Percentiles rank a stretch among this genome's conserved stretches.
Evolutionary conservation across 2,797 vertebrate species (phyloP).

Genomic region (Sardinella longiceps): DNA sequence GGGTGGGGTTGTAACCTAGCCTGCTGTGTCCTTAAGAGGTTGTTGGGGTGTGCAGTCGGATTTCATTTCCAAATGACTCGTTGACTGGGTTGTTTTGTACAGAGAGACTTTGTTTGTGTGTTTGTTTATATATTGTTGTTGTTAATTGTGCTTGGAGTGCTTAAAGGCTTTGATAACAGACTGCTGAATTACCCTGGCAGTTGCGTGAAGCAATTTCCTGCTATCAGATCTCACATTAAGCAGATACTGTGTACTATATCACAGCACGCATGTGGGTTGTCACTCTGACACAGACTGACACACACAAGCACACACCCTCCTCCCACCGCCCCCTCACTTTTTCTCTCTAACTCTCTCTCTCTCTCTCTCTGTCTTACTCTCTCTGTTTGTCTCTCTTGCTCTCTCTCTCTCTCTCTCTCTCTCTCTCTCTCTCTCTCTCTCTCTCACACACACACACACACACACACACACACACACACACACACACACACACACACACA

Average conservation of each 20-base stretch:
- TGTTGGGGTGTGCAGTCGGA: conserved; percentile 19
- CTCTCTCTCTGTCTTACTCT: background rate
- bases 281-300: background rate
- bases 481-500: background rate
- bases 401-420: too few relatives aligned
- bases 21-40: conserved; percentile 24
- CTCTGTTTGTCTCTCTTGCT: too few relatives aligned
- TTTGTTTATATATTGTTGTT: conserved; percentile 30
- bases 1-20: too few relatives aligned
- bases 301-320: background rate
- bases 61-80: background rate
- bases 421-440: background rate
- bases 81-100: background rate
- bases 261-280: background rate
- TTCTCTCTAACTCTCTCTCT: background rate
- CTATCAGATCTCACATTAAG: background rate
- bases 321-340: background rate
- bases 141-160: conserved; percentile 23
- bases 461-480: background rate
- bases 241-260: background rate
- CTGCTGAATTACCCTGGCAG: background rate
- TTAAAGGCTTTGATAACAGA: background rate
- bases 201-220: background rate
- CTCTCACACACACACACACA: background rate
- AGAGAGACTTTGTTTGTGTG: background rate